phyloP scores from a whole-genome alignment of 1,140 invertebrate genomes.

The Zaprionus lachaisei region DNA sequence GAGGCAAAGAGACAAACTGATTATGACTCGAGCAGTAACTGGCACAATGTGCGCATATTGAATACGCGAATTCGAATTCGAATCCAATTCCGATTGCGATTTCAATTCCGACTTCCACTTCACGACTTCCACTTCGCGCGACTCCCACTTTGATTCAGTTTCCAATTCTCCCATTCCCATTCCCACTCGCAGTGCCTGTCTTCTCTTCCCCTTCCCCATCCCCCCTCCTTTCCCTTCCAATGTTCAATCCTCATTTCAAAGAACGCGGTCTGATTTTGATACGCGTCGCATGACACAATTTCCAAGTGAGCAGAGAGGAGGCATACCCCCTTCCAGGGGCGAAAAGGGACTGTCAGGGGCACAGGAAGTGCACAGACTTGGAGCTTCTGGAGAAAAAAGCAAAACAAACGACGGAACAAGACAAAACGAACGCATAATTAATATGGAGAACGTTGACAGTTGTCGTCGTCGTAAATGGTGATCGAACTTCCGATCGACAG shows the following conservation, averaged over 20 bases:
- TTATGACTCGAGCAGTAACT: slow-evolving; percentile 19
- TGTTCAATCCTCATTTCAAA: not conserved
- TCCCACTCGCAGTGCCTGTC: not conserved
- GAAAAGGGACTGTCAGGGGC: not conserved
- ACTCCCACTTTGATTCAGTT: slow-evolving; percentile 12
- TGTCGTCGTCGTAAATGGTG: slow-evolving; percentile 68
- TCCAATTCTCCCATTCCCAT: slow-evolving; percentile 13
- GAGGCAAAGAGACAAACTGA: not conserved
- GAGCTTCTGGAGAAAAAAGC: slow-evolving; percentile 24
- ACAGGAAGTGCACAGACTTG: slow-evolving; percentile 57
- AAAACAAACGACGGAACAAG: slow-evolving; percentile 5
- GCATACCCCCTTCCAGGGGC: too few relatives aligned
- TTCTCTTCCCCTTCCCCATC: not conserved
- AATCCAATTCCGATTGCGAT: slow-evolving; percentile 16
- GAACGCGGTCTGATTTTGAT: slow-evolving; percentile 48
- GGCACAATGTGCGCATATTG: slow-evolving; percentile 66
- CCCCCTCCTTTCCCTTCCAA: not conserved
- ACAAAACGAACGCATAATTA: slow-evolving; percentile 50
- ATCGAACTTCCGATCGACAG: slow-evolving; percentile 64
- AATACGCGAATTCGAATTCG: slow-evolving; percentile 13
- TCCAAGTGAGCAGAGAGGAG: slow-evolving; percentile 15
- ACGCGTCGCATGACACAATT: slow-evolving; percentile 68
- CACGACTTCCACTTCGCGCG: slow-evolving; percentile 18
- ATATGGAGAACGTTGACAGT: slow-evolving; percentile 74
- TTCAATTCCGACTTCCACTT: slow-evolving; percentile 20